phyloP scores from a whole-genome alignment of 2,797 vertebrate genomes.

The Hippopotamyrus pictus region DNA sequence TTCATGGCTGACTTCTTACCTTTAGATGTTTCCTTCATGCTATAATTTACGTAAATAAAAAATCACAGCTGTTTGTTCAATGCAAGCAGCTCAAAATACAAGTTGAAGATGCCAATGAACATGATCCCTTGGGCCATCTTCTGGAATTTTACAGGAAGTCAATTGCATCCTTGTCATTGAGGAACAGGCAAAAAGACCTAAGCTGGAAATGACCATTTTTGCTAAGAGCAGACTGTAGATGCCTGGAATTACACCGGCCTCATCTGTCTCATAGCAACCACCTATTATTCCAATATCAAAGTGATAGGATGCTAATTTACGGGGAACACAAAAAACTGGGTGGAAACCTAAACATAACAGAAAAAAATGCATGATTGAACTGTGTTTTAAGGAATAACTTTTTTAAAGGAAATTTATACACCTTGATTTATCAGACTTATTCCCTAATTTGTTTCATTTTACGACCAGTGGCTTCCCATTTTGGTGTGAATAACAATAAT shows the following conservation, averaged over 20 bases:
- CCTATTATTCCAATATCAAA: slow-evolving; percentile 16
- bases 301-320: slow-evolving; percentile 33
- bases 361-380: neutral
- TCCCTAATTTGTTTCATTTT: neutral
- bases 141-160: neutral
- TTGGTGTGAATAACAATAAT: neutral
- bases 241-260: neutral
- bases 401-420: neutral
- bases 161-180: neutral
- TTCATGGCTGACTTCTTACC: neutral
- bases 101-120: neutral
- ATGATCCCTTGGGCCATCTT: neutral
- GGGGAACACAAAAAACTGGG: neutral
- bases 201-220: neutral
- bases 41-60: neutral
- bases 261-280: slow-evolving; percentile 42
- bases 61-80: neutral
- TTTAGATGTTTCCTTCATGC: neutral
- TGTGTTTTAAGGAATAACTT: neutral
- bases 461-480: neutral
- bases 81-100: neutral
- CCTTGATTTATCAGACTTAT: neutral
- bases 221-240: slow-evolving; percentile 2
- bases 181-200: neutral
- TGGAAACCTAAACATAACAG: neutral